These are phyloP conservation scores for Tiliacea aurago DNA, from an alignment of 2,888 invertebrate genomes.

Conservation along the genomic window DNA sequence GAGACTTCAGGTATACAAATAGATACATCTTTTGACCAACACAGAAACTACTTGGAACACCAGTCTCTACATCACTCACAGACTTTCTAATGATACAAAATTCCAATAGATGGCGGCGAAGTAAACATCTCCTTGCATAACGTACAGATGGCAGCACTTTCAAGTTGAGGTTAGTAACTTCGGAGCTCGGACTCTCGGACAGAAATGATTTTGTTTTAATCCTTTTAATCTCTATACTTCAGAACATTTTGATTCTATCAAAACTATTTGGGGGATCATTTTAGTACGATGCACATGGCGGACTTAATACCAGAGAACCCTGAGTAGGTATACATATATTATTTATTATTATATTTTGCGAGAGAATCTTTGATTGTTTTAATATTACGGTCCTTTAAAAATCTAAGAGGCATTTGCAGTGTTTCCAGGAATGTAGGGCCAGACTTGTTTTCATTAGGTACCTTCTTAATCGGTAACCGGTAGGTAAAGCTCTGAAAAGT, in stretches of 20 bases:
- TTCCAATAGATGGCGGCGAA: slow-evolving; percentile 47
- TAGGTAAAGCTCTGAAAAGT: not conserved
- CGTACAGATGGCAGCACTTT: slow-evolving; percentile 50
- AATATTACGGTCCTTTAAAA: not conserved
- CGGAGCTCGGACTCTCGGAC: not conserved
- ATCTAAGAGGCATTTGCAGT: not conserved
- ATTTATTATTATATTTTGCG: not conserved
- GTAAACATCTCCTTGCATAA: not conserved
- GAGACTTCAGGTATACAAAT: not conserved
- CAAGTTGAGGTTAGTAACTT: not conserved
- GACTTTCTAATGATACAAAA: not conserved
- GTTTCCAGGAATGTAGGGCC: not conserved
- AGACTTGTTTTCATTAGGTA: not conserved
- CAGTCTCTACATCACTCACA: not conserved
- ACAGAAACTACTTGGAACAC: slow-evolving; percentile 22
- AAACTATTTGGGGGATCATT: not conserved
- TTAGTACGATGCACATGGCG: not conserved
- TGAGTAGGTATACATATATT: no score
- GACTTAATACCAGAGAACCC: not conserved
- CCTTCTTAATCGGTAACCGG: no score
- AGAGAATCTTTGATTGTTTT: not conserved
- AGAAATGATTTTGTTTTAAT: not conserved
- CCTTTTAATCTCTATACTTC: no score
- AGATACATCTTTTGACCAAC: slow-evolving; percentile 41
- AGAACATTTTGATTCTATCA: not conserved